These are phyloP conservation scores for Rhinogobius similis DNA, from an alignment of 2,113 vertebrate species.

Conservation along the genomic window DNA sequence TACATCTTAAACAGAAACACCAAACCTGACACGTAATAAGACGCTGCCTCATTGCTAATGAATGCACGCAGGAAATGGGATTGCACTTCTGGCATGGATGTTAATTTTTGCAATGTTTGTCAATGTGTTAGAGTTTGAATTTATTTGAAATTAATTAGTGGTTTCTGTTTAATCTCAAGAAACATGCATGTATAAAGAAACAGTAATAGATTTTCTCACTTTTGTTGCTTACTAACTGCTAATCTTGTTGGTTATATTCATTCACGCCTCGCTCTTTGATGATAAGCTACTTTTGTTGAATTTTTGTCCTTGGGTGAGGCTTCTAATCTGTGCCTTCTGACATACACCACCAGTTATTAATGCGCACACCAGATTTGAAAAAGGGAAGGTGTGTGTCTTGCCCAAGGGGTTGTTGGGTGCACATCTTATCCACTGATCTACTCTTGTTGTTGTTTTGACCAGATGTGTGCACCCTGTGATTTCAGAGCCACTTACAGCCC, in stretches of 20 bases:
- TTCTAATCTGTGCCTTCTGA: no score
- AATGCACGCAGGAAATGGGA: conserved; percentile 50
- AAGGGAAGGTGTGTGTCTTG: no score
- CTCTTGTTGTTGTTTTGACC: no score
- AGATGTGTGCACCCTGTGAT: no score
- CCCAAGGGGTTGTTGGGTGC: no score
- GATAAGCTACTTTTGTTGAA: background rate
- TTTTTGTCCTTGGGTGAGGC: background rate
- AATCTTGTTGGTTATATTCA: background rate
- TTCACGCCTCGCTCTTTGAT: background rate
- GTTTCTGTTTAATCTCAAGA: background rate
- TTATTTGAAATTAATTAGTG: background rate
- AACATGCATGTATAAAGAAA: background rate
- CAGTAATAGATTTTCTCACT: background rate
- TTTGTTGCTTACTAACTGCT: background rate
- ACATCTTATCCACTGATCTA: no score
- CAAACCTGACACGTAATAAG: background rate
- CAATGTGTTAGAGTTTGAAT: background rate
- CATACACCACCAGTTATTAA: no score
- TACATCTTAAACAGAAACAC: conserved; percentile 20
- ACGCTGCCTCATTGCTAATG: conserved; percentile 38
- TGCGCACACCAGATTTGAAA: no score
- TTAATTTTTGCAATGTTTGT: background rate
- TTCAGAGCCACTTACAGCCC: no score
- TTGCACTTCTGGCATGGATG: conserved; percentile 9